These are phyloP conservation scores for Nomada flava DNA, from an alignment of 2,888 invertebrate species.

Conservation along the genomic window DNA sequence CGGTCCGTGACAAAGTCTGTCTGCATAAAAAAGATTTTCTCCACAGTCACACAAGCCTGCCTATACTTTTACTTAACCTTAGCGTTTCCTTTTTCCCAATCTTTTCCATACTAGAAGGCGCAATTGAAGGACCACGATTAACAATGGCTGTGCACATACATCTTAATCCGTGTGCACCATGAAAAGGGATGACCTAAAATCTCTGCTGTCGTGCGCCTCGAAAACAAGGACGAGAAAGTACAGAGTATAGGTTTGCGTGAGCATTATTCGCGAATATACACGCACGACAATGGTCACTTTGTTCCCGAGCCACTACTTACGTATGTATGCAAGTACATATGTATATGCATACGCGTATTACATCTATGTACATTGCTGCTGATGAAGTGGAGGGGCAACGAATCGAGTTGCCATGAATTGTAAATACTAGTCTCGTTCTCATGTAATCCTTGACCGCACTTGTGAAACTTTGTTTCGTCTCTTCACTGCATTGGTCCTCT, in stretches of 20 bases:
- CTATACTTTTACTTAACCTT: too few relatives aligned
- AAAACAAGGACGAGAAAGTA: constrained; percentile 31
- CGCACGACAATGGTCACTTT: constrained; percentile 66
- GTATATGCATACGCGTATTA: constrained; percentile 6
- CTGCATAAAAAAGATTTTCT: too few relatives aligned
- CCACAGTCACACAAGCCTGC: too few relatives aligned
- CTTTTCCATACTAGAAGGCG: too few relatives aligned
- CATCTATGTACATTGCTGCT: neutral
- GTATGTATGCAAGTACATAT: constrained; percentile 36
- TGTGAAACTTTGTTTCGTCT: constrained; percentile 20
- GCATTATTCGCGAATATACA: constrained; percentile 13
- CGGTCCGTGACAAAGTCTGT: too few relatives aligned
- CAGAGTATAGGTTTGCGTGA: constrained; percentile 10
- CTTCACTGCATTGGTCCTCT: neutral
- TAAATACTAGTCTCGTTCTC: constrained; percentile 49
- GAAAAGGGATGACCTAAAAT: neutral
- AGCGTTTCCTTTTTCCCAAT: too few relatives aligned
- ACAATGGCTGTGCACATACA: too few relatives aligned
- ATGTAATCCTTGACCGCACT: constrained; percentile 60
- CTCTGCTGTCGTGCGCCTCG: neutral
- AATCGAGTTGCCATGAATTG: constrained; percentile 44
- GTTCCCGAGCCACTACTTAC: constrained; percentile 52
- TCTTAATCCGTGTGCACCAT: neutral
- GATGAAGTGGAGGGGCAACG: constrained; percentile 11
- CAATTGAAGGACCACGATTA: too few relatives aligned